These are phyloP conservation scores for Monodelphis domestica DNA, from an alignment of 2,797 vertebrate species.

Conservation along the genomic window DNA sequence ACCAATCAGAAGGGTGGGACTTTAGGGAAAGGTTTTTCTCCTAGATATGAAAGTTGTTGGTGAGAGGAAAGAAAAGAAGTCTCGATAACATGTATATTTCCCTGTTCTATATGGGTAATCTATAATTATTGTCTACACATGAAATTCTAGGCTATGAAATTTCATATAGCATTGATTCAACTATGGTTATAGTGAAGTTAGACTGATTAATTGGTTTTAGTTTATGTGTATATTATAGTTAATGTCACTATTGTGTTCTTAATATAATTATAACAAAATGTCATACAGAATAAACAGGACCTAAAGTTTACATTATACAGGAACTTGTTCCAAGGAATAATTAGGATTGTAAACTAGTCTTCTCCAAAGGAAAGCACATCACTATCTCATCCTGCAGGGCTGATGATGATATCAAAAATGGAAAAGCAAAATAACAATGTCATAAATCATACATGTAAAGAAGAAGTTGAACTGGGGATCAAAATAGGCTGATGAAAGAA, in stretches of 20 bases:
- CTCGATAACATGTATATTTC: not conserved
- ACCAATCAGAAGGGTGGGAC: not conserved
- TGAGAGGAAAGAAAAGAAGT: not conserved
- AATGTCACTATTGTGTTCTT: slow-evolving; percentile 70
- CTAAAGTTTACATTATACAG: slow-evolving; percentile 79
- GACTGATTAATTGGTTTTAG: slow-evolving; percentile 66
- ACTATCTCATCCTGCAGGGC: slow-evolving; percentile 79
- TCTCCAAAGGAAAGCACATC: slow-evolving; percentile 77
- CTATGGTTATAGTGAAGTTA: slow-evolving; percentile 13
- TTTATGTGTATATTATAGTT: slow-evolving; percentile 72
- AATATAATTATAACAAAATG: slow-evolving; percentile 79
- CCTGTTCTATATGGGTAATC: not conserved
- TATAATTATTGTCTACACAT: not conserved
- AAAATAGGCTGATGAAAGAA: slow-evolving; percentile 35
- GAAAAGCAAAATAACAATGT: slow-evolving; percentile 23
- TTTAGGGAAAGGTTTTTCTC: not conserved
- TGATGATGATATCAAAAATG: slow-evolving; percentile 66
- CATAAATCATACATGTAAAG: slow-evolving; percentile 66
- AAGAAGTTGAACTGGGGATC: slow-evolving; percentile 52
- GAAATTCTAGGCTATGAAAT: slow-evolving; percentile 35
- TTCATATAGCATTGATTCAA: slow-evolving; percentile 11
- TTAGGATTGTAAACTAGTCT: slow-evolving; percentile 76
- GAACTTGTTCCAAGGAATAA: slow-evolving; percentile 77
- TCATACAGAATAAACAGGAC: slow-evolving; percentile 84
- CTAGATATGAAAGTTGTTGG: not conserved